Base-by-base conservation (phyloP, 2,888 invertebrate species). In the Baccha elongata region DNA sequence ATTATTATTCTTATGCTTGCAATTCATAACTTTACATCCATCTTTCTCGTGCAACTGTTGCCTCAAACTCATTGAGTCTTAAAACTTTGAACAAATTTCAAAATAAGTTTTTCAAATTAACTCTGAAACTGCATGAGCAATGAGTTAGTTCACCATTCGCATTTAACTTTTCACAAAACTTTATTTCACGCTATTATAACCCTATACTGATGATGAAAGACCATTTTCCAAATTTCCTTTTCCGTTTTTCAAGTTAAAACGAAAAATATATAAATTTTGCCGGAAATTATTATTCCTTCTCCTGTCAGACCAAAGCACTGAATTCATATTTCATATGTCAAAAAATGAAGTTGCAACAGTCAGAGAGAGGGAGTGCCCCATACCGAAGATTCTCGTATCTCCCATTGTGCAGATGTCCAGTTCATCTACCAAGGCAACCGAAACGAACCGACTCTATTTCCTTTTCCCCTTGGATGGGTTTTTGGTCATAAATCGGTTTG, bases 211-310 rank as follows among this genome's bases (percentile, higher is more conserved):
- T 40, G 58, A 29, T 8, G 26, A n/a, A 37, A 29, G 50, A 32
- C 40, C 26, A 52, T 52, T 71, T 62, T 23, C 52, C 35, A 26
- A 64, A 72, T 53, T 72, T 64, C 44, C 42, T 32, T 64, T 64
- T 65, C 17, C 55, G 23, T 37, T 53, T 26, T 42, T 32, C 8
- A 44, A 42, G 6, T 10, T 8, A 32, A 44, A 42, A 55, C 10
- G 5, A 42, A 15, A 58, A 40, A 44, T 35, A 52, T 3, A 2
- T 3, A 1, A 23, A n/a, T 21, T 35, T 55, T 55, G 8, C 72
- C 79, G 79, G 73, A 79, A 79, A 79, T 79, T 79, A 73, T 73
- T 79, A 73, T 79, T 79, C 73, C 62, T 48, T 62, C 55, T 68
- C 73, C 62, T 79, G 73, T 62, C 79, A 79, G 53, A 44, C 62